Base-by-base conservation (phyloP, 2,888 invertebrate genomes). In the Apotomis capreana region DNA sequence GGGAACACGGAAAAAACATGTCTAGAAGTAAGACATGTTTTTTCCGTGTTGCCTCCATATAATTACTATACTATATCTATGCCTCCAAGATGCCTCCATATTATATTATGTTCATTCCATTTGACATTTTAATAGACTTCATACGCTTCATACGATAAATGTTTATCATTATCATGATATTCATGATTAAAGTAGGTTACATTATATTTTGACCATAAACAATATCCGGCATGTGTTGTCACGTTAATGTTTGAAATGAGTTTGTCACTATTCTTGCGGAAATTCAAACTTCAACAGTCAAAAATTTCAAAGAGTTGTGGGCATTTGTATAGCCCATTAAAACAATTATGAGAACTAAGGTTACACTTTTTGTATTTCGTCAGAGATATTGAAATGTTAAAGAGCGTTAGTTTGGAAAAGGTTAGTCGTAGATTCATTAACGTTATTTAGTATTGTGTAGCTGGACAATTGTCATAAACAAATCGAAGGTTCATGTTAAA, bases 321-420 rank as follows among this genome's bases (percentile, higher is more conserved):
- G 82, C 80, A 82, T 84, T 87, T 83, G 74, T 87, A 78, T 76
- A 82, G 79, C 81, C 80, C 76, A 78, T 88, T 80, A 86, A 87
- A 87, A 84, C 82, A 84, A 78, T 70, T 89, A 76, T 79, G 75
- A 79, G 75, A 87, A 91, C 83, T 87, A 92, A 92, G 91, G 86
- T 85, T 81, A 78, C 78, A 80, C 77, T 87, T 84, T 77, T 78
- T 87, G 74, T 81, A 84, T 80, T 88, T 82, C 73, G 88, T 89
- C 83, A 83, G 79, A 84, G 85, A 87, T 76, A 81, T 88, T 88
- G 91, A 92, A 89, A 92, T 92, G 92, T 83, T 86, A 86, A 91
- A 84, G 79, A 87, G 89, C 83, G 78, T 78, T 74, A 91, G 90
- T 84, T 88, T 89, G 76, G 89, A 90, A 84, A 90, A 87, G 81